Conservation (phyloP, 2,113 vertebrate genomes). For the Mesocricetus auratus region DNA sequence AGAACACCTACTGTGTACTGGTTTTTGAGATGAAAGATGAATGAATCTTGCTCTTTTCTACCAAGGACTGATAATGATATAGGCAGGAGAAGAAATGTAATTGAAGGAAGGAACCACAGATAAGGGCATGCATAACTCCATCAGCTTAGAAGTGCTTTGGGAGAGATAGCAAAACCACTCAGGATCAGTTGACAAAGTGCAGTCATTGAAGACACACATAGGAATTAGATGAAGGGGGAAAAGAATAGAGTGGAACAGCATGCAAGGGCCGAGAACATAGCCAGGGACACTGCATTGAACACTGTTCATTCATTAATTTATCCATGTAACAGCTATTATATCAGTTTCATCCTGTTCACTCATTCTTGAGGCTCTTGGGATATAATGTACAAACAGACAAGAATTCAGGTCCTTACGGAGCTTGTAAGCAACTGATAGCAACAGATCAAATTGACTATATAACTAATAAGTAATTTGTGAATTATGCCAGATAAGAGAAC, state of each 20-base stretch:
- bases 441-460: background rate
- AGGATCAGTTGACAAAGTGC: background rate
- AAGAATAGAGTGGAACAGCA: background rate
- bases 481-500: background rate
- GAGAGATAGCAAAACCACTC: background rate
- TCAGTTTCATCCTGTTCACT: background rate
- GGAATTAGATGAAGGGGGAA: background rate
- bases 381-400: background rate
- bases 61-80: background rate
- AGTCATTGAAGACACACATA: background rate
- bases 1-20: background rate
- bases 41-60: background rate
- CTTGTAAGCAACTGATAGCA: background rate
- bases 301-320: background rate
- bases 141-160: background rate
- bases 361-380: background rate
- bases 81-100: background rate
- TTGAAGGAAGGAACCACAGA: background rate
- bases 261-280: background rate
- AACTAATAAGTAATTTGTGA: too few species aligned
- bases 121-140: background rate
- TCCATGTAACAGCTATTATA: slow-evolving; percentile 9
- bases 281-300: background rate
- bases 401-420: background rate
- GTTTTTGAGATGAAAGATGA: background rate